phyloP scores from a whole-genome alignment of 2,113 vertebrate species.

The Ascaphus truei region DNA sequence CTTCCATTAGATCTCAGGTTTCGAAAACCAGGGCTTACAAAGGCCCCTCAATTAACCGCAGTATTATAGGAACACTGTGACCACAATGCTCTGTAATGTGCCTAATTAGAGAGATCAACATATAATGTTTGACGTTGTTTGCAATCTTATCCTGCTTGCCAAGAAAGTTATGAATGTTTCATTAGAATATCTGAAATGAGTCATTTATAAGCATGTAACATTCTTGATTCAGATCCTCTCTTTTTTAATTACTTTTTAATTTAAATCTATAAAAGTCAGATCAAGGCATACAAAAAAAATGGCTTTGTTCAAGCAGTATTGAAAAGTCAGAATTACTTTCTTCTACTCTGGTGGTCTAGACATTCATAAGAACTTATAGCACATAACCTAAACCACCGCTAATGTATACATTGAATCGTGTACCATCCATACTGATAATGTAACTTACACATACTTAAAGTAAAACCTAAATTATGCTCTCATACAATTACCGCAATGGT shows the following conservation, averaged over 20 bases:
- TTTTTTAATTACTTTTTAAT: conserved; percentile 17
- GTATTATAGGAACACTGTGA: neutral
- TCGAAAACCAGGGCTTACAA: neutral
- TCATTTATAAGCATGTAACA: conserved; percentile 21
- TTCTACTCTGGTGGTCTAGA: no score
- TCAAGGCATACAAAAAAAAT: no score
- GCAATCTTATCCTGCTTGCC: neutral
- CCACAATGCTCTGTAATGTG: conserved; percentile 19
- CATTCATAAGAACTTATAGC: no score
- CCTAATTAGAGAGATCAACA: conserved; percentile 29
- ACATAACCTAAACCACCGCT: no score
- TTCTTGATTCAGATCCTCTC: neutral
- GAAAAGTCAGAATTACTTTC: no score
- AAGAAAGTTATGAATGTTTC: conserved; percentile 30
- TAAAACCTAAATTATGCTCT: no score
- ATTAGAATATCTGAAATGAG: conserved; percentile 24
- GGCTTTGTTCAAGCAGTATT: no score
- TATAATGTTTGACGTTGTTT: conserved; percentile 22
- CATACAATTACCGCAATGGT: no score
- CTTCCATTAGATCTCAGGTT: no score
- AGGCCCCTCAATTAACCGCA: conserved; percentile 1
- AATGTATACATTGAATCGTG: no score
- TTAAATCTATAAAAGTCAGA: conserved; percentile 4
- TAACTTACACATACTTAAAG: no score
- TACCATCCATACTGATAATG: no score